Conservation (phyloP, 2,113 vertebrate species). For the Sorex fumeus region DNA sequence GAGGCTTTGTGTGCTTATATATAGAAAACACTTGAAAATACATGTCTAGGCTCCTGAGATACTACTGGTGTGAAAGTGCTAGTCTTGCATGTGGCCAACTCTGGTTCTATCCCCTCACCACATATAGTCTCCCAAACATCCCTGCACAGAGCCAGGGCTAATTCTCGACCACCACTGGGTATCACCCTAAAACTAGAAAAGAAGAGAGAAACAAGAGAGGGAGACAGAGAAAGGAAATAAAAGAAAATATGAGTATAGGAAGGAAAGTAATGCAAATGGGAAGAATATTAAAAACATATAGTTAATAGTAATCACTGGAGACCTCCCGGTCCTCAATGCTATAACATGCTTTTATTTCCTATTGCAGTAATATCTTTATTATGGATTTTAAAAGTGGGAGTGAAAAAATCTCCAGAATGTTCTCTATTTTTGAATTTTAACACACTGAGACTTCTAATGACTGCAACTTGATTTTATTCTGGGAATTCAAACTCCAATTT, state of each 20-base stretch:
- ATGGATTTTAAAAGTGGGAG: background rate
- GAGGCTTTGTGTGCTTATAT: background rate
- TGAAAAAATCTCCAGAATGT: background rate
- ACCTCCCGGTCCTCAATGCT: background rate
- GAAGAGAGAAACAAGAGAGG: too few relatives aligned
- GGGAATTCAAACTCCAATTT: background rate
- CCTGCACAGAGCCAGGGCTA: too few relatives aligned
- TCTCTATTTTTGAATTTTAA: background rate
- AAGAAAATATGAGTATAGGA: background rate
- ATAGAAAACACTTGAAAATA: background rate
- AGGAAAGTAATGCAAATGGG: background rate
- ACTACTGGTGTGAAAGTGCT: background rate
- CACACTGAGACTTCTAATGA: conserved; percentile 12
- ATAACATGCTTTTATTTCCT: background rate
- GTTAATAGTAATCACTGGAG: background rate
- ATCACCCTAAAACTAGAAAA: too few relatives aligned
- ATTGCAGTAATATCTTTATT: conserved; percentile 8
- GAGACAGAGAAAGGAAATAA: too few relatives aligned
- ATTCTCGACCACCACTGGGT: too few relatives aligned
- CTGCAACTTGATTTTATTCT: background rate
- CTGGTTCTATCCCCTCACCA: too few relatives aligned
- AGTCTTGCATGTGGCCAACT: background rate
- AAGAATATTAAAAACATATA: background rate
- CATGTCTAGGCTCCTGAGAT: too few relatives aligned
- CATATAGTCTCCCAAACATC: too few relatives aligned